These are phyloP conservation scores for Saccopteryx bilineata DNA, from an alignment of 2,113 vertebrate species.

Conservation along the genomic window DNA sequence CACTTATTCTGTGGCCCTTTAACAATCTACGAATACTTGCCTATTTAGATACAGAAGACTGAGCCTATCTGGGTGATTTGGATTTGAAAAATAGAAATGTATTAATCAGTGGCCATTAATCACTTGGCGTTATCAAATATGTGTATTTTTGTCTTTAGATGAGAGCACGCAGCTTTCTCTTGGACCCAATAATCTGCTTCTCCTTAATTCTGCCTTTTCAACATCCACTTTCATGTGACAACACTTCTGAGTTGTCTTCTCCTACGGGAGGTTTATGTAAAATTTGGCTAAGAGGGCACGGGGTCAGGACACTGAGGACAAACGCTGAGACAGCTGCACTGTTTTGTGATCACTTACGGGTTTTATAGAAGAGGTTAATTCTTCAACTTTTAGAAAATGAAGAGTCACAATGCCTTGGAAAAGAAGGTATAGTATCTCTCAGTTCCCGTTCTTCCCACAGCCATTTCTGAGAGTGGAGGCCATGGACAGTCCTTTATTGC, in stretches of 20 bases:
- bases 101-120: background rate
- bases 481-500: background rate
- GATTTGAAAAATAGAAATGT: background rate
- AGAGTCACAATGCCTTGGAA: background rate
- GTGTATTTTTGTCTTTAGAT: background rate
- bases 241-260: background rate
- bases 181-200: background rate
- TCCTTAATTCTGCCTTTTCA: background rate
- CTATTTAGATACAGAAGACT: background rate
- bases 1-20: background rate
- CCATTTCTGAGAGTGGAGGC: background rate
- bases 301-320: background rate
- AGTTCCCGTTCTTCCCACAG: background rate
- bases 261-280: background rate
- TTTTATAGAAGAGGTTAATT: background rate
- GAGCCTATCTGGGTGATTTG: background rate
- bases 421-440: background rate
- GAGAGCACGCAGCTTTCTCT: background rate
- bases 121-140: background rate
- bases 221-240: background rate
- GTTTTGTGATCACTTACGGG: background rate
- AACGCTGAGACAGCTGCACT: background rate
- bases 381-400: background rate
- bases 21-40: background rate
- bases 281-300: background rate